phyloP scores from a whole-genome alignment of 2,113 vertebrate species.

The Polyodon spathula region DNA sequence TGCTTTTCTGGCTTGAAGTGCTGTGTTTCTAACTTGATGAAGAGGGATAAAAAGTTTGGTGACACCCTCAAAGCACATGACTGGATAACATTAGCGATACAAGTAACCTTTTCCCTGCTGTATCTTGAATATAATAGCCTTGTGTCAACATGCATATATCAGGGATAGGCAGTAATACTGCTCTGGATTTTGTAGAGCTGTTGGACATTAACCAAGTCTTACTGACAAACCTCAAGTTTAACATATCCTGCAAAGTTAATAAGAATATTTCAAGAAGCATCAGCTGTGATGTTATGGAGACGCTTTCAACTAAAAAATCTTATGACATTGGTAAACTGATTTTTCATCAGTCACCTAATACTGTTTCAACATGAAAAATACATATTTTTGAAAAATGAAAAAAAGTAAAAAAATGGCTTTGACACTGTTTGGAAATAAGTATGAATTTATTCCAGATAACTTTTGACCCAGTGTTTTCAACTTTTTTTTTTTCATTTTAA shows the following conservation, averaged over 20 bases:
- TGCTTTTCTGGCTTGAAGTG: slow-evolving; percentile 26
- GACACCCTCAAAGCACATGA: slow-evolving; percentile 28
- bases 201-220: slow-evolving; percentile 19
- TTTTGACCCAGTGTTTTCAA: no score
- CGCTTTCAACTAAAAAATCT: slow-evolving; percentile 31
- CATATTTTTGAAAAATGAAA: no score
- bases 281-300: slow-evolving; percentile 26
- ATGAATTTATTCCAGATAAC: no score
- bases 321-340: slow-evolving; percentile 13
- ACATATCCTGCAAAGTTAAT: slow-evolving; percentile 27
- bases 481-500: no score
- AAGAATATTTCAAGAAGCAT: slow-evolving; percentile 29
- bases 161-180: slow-evolving; percentile 2
- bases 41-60: slow-evolving; percentile 39
- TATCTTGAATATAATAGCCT: background rate
- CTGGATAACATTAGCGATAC: slow-evolving; percentile 8
- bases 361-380: no score
- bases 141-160: slow-evolving; percentile 26
- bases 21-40: slow-evolving; percentile 32
- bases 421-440: no score
- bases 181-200: background rate
- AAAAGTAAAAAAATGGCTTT: no score
- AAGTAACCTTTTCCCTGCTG: slow-evolving; percentile 8
- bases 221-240: slow-evolving; percentile 25
- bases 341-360: background rate